Conservation (phyloP, 2,888 invertebrate genomes). For the Agriopis aurantiaria region DNA sequence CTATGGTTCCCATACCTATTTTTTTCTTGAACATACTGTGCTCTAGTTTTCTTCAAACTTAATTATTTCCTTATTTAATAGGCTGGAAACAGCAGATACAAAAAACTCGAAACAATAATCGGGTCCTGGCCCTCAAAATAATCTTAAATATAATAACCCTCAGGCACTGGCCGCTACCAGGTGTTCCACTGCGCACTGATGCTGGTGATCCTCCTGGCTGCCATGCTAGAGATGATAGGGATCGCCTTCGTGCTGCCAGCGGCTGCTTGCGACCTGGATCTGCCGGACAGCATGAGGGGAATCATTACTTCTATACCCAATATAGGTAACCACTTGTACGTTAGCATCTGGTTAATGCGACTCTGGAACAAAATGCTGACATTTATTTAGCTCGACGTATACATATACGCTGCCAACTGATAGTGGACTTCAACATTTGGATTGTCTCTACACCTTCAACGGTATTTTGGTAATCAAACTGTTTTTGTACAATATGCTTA, state of each 20-base stretch:
- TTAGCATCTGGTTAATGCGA: background rate
- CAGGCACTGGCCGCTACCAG: constrained; percentile 76
- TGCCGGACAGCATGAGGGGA: constrained; percentile 88
- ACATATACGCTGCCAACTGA: too few relatives aligned
- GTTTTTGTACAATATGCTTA: too few relatives aligned
- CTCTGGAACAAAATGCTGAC: too few relatives aligned
- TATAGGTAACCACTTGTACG: constrained; percentile 70
- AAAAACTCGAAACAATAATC: background rate
- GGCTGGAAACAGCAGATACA: too few relatives aligned
- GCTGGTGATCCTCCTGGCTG: constrained; percentile 63
- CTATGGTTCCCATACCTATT: too few relatives aligned
- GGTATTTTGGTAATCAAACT: too few relatives aligned
- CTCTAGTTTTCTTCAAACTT: too few relatives aligned
- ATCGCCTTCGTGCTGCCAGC: constrained; percentile 90
- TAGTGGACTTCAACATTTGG: too few relatives aligned
- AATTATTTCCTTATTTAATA: too few relatives aligned
- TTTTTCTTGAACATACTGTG: too few relatives aligned
- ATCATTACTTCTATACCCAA: constrained; percentile 89
- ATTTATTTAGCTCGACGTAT: too few relatives aligned
- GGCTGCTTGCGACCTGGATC: constrained; percentile 89
- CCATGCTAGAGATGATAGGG: constrained; percentile 76
- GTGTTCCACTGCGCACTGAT: constrained; percentile 68
- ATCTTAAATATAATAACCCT: background rate
- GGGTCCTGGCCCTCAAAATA: background rate
- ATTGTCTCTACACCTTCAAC: too few relatives aligned